These are phyloP conservation scores for Pasiphila rectangulata DNA, from an alignment of 2,888 invertebrate species.

Conservation along the genomic window DNA sequence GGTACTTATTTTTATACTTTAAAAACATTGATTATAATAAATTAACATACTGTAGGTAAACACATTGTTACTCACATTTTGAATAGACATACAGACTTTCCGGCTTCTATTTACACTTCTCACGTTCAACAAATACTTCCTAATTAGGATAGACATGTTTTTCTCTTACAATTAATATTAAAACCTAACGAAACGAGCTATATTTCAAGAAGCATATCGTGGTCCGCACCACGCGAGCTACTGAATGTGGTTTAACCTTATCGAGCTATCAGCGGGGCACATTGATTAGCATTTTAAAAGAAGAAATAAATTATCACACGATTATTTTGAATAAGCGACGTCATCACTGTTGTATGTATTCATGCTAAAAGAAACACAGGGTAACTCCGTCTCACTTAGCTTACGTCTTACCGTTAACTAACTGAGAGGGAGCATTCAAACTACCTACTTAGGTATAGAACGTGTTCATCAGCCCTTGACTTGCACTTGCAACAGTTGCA, in stretches of 20 bases:
- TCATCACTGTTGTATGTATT: slow-evolving; percentile 20
- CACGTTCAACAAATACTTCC: slow-evolving; percentile 57
- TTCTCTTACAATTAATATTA: background rate
- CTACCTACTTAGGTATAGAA: background rate
- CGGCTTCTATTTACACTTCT: slow-evolving; percentile 53
- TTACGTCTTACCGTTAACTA: background rate
- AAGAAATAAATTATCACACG: slow-evolving; percentile 46
- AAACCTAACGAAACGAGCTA: slow-evolving; percentile 10
- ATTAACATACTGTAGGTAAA: background rate
- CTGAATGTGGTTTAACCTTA: slow-evolving; percentile 58
- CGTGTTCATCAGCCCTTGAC: background rate
- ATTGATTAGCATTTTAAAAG: slow-evolving; percentile 64
- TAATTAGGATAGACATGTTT: slow-evolving; percentile 60
- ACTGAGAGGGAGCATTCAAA: background rate
- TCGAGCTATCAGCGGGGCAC: slow-evolving; percentile 57
- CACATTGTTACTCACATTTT: slow-evolving; percentile 56
- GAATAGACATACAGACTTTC: slow-evolving; percentile 44
- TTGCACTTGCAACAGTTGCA: background rate
- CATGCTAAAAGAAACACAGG: background rate
- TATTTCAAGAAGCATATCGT: slow-evolving; percentile 38
- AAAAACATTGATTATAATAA: background rate
- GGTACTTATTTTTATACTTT: background rate
- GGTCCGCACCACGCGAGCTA: slow-evolving; percentile 41
- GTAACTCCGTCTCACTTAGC: slow-evolving; percentile 3
- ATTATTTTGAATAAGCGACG: slow-evolving; percentile 42